Percentiles rank a stretch among this genome's conserved stretches.
Conservation (phyloP, 2,113 vertebrate species). For the Gavia stellata region DNA sequence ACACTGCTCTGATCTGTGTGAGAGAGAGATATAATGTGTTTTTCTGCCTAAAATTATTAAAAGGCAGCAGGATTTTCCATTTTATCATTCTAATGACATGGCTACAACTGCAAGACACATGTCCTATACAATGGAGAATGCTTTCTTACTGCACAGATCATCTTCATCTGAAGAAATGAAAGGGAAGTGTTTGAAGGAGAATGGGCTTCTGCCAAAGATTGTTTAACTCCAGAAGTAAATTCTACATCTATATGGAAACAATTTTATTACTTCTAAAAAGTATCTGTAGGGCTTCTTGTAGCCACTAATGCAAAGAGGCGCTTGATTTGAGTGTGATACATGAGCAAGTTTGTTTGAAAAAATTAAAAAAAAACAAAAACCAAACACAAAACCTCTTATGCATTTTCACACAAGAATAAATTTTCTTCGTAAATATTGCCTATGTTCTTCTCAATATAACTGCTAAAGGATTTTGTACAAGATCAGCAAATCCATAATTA, state of each 20-base stretch:
- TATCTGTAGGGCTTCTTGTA: background rate
- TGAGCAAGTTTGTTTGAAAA: background rate
- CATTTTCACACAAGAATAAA: background rate
- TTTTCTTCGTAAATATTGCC: background rate
- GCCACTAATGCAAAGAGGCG: background rate
- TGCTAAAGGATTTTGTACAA: background rate
- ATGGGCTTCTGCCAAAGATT: background rate
- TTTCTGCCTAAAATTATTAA: background rate
- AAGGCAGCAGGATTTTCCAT: background rate
- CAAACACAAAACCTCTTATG: background rate
- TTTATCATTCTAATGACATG: background rate
- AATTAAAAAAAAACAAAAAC: background rate
- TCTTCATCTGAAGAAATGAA: background rate
- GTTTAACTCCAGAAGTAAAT: background rate
- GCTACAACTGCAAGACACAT: background rate
- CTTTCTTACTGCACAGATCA: background rate
- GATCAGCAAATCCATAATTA: background rate
- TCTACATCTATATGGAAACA: background rate
- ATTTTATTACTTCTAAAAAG: background rate
- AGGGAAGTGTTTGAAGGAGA: background rate
- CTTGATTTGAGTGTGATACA: background rate
- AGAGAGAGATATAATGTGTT: background rate
- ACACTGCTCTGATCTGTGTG: background rate
- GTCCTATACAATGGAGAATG: background rate
- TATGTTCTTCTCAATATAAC: background rate